Percentiles rank a stretch among this genome's conserved stretches.
Evolutionary conservation across 2,113 vertebrate species (phyloP).

Genomic region (Pedionomus torquatus): DNA sequence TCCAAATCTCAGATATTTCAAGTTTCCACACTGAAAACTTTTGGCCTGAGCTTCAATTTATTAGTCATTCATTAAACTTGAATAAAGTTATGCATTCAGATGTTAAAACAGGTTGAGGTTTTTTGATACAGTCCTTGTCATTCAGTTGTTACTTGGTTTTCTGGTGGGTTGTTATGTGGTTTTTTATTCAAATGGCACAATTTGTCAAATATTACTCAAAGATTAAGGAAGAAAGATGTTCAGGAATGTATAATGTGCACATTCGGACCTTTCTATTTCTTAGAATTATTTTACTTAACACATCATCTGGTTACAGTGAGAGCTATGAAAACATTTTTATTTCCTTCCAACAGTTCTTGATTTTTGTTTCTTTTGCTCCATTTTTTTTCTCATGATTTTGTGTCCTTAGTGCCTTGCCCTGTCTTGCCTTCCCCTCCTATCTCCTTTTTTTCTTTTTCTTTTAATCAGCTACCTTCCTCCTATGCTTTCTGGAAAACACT

Average conservation of each 20-base stretch:
- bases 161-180: rapidly evolving
- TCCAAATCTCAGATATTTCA: background rate
- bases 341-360: background rate
- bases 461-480: background rate
- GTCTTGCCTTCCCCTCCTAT: background rate
- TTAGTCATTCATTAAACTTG: background rate
- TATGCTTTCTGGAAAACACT: background rate
- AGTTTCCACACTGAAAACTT: background rate
- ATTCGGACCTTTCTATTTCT: background rate
- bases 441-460: background rate
- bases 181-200: background rate
- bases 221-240: background rate
- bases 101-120: background rate
- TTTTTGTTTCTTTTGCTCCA: background rate
- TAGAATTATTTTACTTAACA: background rate
- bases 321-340: background rate
- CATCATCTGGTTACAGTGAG: background rate
- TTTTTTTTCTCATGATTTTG: background rate
- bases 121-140: background rate
- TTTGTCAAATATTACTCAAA: background rate
- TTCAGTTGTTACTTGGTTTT: background rate
- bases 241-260: background rate
- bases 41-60: background rate
- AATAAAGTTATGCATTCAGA: background rate
- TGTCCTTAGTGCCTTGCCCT: background rate